Conservation (phyloP, 2,113 vertebrate genomes). For the Verasper variegatus region DNA sequence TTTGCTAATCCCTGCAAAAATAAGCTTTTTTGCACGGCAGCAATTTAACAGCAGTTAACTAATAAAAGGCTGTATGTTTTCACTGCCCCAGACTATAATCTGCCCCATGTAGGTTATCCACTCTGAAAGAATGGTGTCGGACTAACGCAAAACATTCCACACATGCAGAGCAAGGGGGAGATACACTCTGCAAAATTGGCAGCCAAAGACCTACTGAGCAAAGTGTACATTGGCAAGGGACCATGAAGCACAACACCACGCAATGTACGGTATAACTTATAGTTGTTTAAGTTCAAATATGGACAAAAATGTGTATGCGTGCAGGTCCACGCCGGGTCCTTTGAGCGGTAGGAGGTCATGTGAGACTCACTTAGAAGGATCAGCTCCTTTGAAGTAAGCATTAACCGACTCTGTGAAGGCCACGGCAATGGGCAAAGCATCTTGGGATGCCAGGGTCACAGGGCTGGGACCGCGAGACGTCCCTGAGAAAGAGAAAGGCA, state of each 20-base stretch:
- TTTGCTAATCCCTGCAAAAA: slow-evolving; percentile 78
- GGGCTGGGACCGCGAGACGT: slow-evolving; percentile 97
- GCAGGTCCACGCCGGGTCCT: slow-evolving; percentile 27
- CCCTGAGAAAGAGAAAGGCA: slow-evolving; percentile 83
- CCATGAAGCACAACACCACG: background rate
- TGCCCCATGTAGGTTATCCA: slow-evolving; percentile 72
- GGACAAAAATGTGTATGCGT: slow-evolving; percentile 40
- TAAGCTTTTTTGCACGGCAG: slow-evolving; percentile 70
- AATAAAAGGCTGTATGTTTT: slow-evolving; percentile 80
- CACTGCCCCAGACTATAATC: slow-evolving; percentile 75
- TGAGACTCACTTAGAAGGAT: slow-evolving; percentile 95
- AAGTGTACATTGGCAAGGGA: background rate
- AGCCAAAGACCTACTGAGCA: background rate
- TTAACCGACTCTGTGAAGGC: slow-evolving; percentile 98
- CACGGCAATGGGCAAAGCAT: slow-evolving; percentile 94
- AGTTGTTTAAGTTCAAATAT: slow-evolving; percentile 27
- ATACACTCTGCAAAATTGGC: slow-evolving; percentile 17
- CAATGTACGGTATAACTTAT: background rate
- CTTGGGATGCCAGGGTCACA: slow-evolving; percentile 93
- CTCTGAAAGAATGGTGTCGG: slow-evolving; percentile 81
- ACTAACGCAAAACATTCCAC: slow-evolving; percentile 68
- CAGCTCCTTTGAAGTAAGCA: slow-evolving; percentile 99
- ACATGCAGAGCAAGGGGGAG: slow-evolving; percentile 32
- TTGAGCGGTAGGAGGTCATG: slow-evolving; percentile 65
- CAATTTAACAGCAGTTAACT: slow-evolving; percentile 80